Evolutionary conservation across 2,113 vertebrate species (phyloP), one percentile per base, ranked within the genome.

Genomic region (Cyanistes caeruleus): DNA sequence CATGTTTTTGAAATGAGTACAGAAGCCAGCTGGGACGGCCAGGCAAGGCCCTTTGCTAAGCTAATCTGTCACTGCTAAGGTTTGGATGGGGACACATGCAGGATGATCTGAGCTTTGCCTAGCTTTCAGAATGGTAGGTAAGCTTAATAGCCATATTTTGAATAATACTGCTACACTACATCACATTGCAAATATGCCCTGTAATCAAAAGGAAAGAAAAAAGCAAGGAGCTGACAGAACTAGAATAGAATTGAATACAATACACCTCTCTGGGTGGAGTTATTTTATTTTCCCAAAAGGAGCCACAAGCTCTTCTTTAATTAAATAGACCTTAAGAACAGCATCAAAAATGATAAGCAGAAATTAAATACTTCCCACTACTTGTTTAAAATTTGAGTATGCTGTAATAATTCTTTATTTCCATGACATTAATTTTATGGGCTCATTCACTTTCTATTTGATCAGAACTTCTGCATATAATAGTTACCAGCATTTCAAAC

Each of bases 31-130:
- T 94, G 93, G 78, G 87, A 90, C 0, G 2, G 59, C 55, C 79
- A 96, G 91, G 82, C 75, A 94, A 91, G 95, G 60, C 63, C 82
- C 76, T 93, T 88, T 93, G 79, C 92, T 96, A 92, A 94, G 30
- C 85, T 95, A 59, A 86, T 93, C 93, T 95, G 87, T 92, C 85
- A 84, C 55, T 70, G 79, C 79, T 91, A 52, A 74, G 88, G 67
- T 95, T 85, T 83, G 82, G 67, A 93, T 80, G 63, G 84, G 67
- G 82, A 85, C 46, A 43, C 20, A 39, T 77, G 87, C 90, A 84
- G 67, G 60, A 92, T 88, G 85, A 93, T 83, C 82, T 86, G 76
- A 96, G 82, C 67, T 90, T 93, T 90, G 35, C 68, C 81, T 75
- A 23, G 69, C 84, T 93, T 80, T 93, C 87, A 85, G 76, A 94